Evolutionary conservation across 2,888 invertebrate species (phyloP), one percentile per base, ranked within the genome.

Genomic region (Lasioglossum villosulum): DNA sequence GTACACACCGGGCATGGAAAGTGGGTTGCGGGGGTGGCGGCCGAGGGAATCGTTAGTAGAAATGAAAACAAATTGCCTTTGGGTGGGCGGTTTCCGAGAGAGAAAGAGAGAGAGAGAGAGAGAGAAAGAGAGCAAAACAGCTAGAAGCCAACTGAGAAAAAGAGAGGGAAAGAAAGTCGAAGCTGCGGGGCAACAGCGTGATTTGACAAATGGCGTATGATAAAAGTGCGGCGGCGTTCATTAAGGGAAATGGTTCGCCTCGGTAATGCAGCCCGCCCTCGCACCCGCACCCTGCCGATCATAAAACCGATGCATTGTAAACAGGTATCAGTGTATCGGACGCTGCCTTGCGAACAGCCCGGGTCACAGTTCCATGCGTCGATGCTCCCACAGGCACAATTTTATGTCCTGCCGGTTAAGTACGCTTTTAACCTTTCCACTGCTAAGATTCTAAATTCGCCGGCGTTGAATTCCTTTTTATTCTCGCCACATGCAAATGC

Each of bases 51-150:
- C 83, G 90, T 91, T 90, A 89, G 82, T 63, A 87, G 84, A 90
- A 90, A 90, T 90, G 90, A 91, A 90, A 91, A 90, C 86, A 90
- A 88, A 90, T 90, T 90, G 90, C 84, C 74, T 63, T 63, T 34
- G 85, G 83, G 73, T 68, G 76, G 87, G 78, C 34, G 74, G 84
- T 45, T 78, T 88, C 86, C 75, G 76, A 56, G 86, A 30, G 34
- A 23, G 23, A 34, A 45, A 27, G 27, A 27, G 27, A 27, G 27
- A 27, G 27, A 27, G 27, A 59, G 56, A n/a, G n/a, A 56, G n/a
- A 8, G 27, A 27, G 59, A 27, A 14, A 27, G 59, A 27, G 30
- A 63, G 30, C 12, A n/a, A 56, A 52, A 52, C 23, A 23, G 48
- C 8, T 23, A 52, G 52, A n/a, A 52, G n/a, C n/a, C 52, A 52